Conservation (phyloP, 2,113 vertebrate species). For the Myotis brandtii region DNA sequence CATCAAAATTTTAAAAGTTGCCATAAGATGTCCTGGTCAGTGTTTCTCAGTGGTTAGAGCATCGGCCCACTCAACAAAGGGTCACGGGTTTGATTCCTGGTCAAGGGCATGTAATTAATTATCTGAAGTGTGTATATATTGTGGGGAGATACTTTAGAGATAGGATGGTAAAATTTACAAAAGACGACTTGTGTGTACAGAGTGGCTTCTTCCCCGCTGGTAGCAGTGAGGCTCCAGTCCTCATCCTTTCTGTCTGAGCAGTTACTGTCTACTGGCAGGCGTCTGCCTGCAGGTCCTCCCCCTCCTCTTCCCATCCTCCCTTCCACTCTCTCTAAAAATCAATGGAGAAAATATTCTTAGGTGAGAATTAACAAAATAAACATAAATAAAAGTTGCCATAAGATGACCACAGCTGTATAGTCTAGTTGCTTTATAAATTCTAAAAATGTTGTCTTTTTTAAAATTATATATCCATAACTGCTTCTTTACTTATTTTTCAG, state of each 20-base stretch:
- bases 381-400: not conserved
- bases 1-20: conserved; percentile 34
- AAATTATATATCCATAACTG: not conserved
- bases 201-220: not conserved
- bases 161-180: not conserved
- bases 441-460: not conserved
- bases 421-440: not conserved
- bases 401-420: not conserved
- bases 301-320: too few species aligned
- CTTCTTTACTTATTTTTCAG: conserved; percentile 81
- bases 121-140: too few species aligned
- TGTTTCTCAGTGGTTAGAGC: not conserved
- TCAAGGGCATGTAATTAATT: not conserved
- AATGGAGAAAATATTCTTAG: not conserved
- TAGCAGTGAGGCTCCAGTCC: not conserved
- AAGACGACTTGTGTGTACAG: not conserved
- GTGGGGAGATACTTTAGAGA: too few species aligned
- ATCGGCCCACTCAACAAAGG: not conserved
- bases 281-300: not conserved
- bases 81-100: not conserved
- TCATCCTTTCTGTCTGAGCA: not conserved
- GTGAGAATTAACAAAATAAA: not conserved
- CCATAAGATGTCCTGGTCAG: not conserved
- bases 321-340: not conserved
- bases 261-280: not conserved